Percentiles rank a stretch among this genome's conserved stretches.
Evolutionary conservation across 2,113 vertebrate genomes (phyloP).

Genomic region (Perca fluviatilis): DNA sequence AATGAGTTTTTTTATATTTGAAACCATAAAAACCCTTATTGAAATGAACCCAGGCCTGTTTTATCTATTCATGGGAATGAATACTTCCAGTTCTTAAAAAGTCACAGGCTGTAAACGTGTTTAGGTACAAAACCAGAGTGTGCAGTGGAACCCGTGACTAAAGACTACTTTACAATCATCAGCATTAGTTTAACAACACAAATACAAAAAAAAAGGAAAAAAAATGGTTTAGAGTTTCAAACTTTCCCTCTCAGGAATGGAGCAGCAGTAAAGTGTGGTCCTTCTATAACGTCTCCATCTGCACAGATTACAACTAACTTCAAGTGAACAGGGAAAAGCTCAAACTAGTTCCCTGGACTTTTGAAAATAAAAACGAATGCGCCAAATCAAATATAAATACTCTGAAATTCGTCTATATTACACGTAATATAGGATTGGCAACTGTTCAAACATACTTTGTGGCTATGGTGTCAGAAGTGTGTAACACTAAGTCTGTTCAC

Average conservation of each 20-base stretch:
- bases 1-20: slow-evolving; percentile 44
- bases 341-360: slow-evolving; percentile 26
- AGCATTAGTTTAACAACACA: slow-evolving; percentile 27
- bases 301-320: slow-evolving; percentile 25
- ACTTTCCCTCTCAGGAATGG: neutral
- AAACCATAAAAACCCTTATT: neutral
- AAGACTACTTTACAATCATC: slow-evolving; percentile 2
- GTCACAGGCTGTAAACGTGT: slow-evolving; percentile 55
- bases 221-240: slow-evolving; percentile 19
- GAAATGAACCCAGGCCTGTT: slow-evolving; percentile 18
- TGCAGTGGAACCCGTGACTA: slow-evolving; percentile 36
- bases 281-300: slow-evolving; percentile 9
- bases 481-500: slow-evolving; percentile 20
- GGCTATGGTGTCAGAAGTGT: slow-evolving; percentile 10
- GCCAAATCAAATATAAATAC: slow-evolving; percentile 54
- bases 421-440: slow-evolving; percentile 38
- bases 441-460: slow-evolving; percentile 35
- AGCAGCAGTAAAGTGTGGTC: slow-evolving; percentile 40
- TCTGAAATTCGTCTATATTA: slow-evolving; percentile 25
- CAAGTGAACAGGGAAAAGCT: slow-evolving; percentile 29
- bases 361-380: slow-evolving; percentile 45
- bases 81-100: slow-evolving; percentile 54
- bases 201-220: neutral
- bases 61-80: slow-evolving; percentile 39
- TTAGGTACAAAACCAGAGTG: slow-evolving; percentile 55